phyloP scores from a whole-genome alignment of 2,797 vertebrate species.

The Catamblyrhynchus diadema region DNA sequence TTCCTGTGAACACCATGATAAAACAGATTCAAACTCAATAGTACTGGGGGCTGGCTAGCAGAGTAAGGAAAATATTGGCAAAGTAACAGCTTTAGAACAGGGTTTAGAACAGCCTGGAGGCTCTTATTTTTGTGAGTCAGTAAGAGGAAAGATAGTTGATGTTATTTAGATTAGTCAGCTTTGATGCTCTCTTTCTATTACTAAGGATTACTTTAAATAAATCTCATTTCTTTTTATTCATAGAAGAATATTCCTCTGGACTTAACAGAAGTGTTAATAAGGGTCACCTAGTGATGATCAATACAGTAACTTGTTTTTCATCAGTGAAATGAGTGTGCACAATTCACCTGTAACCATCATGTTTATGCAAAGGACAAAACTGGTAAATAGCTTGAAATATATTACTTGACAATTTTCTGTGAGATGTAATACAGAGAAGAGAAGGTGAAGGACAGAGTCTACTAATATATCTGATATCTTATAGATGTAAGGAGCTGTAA shows the following conservation, averaged over 20 bases:
- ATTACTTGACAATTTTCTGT: not conserved
- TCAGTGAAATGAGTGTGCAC: fast-evolving
- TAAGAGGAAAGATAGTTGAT: not conserved
- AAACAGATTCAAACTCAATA: not conserved
- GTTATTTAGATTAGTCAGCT: not conserved
- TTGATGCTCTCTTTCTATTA: not conserved
- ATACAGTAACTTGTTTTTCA: not conserved
- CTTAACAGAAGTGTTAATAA: not conserved
- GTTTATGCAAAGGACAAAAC: not conserved
- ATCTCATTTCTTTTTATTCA: not conserved
- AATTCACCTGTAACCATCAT: not conserved
- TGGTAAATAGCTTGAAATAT: not conserved
- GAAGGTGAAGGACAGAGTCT: not conserved
- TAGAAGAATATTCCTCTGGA: not conserved
- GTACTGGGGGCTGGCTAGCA: not conserved
- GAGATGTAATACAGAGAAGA: not conserved
- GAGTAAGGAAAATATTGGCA: constrained; percentile 17
- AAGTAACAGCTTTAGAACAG: constrained; percentile 1
- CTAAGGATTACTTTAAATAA: not conserved
- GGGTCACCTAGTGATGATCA: not conserved
- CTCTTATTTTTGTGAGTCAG: not conserved
- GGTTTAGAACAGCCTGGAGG: not conserved
- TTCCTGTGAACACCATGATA: not conserved
- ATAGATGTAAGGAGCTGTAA: not conserved
- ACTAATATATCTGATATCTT: not conserved